Conservation (phyloP, 2,888 invertebrate species). For the Shargacucullia verbasci region DNA sequence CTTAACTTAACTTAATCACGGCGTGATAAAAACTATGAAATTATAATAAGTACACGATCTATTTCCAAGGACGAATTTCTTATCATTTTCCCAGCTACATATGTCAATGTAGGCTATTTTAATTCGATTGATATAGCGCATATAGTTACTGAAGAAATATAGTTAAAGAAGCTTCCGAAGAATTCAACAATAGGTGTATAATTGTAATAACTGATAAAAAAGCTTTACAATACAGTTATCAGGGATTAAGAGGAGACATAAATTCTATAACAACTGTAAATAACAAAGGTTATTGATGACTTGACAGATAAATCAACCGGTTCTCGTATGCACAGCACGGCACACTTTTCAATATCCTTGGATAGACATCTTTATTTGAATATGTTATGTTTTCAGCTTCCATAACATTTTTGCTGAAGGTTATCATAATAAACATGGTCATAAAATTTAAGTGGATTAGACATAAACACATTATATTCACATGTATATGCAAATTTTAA, state of each 20-base stretch:
- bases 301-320: conserved; percentile 20
- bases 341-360: conserved; percentile 45
- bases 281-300: conserved; percentile 7
- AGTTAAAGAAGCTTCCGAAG: conserved; percentile 19
- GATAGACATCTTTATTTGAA: conserved; percentile 4
- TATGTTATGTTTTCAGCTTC: conserved; percentile 15
- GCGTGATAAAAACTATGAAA: too few species aligned
- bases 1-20: too few species aligned
- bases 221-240: conserved; percentile 1
- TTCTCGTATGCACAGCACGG: conserved; percentile 10
- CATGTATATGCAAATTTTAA: conserved; percentile 37
- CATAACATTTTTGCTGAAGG: conserved; percentile 6
- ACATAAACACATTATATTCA: conserved; percentile 1
- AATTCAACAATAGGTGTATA: conserved; percentile 13
- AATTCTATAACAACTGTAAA: conserved; percentile 18
- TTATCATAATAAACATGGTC: conserved; percentile 1
- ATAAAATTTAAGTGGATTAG: conserved; percentile 5
- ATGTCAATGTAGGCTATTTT: too few species aligned
- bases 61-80: too few species aligned
- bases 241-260: conserved; percentile 17
- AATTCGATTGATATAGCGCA: not conserved
- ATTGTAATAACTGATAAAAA: not conserved
- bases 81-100: too few species aligned
- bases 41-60: too few species aligned
- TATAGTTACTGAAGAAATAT: conserved; percentile 13